Percentiles rank a stretch among this genome's conserved stretches.
These are phyloP conservation scores for Nebria ingens DNA, from an alignment of 1,140 invertebrate species.

Conservation along the genomic window DNA sequence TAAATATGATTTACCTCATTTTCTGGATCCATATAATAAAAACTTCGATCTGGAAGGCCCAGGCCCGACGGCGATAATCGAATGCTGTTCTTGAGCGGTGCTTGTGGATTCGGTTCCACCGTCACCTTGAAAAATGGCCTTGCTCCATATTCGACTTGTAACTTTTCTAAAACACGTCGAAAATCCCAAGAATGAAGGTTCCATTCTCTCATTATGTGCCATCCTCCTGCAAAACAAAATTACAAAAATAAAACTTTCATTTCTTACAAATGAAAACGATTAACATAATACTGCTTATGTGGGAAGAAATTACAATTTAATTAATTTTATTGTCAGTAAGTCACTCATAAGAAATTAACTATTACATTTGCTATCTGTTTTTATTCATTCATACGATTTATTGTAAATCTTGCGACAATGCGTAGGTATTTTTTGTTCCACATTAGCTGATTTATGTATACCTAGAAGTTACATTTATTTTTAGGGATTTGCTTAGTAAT, in stretches of 20 bases:
- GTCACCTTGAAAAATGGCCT: conserved; percentile 40
- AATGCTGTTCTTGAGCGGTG: conserved; percentile 36
- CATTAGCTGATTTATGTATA: no score
- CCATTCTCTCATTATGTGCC: conserved; percentile 40
- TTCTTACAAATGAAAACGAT: no score
- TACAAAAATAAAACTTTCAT: not conserved
- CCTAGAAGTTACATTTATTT: no score
- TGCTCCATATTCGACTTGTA: conserved; percentile 38
- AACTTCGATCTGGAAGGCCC: conserved; percentile 41
- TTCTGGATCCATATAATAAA: conserved; percentile 40
- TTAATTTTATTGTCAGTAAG: no score
- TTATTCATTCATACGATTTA: no score
- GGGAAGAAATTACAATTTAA: no score
- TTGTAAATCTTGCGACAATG: no score
- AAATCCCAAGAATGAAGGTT: conserved; percentile 36
- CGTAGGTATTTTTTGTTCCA: no score
- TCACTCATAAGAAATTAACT: no score
- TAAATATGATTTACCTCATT: conserved; percentile 18
- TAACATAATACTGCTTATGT: no score
- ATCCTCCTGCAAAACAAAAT: conserved; percentile 41
- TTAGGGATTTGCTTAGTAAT: no score
- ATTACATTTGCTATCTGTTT: no score
- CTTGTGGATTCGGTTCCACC: conserved; percentile 38
- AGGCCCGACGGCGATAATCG: conserved; percentile 41
- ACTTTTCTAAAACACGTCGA: conserved; percentile 28